Evolutionary conservation across 1,140 invertebrate species (phyloP).

Genomic region (Araneus ventricosus): DNA sequence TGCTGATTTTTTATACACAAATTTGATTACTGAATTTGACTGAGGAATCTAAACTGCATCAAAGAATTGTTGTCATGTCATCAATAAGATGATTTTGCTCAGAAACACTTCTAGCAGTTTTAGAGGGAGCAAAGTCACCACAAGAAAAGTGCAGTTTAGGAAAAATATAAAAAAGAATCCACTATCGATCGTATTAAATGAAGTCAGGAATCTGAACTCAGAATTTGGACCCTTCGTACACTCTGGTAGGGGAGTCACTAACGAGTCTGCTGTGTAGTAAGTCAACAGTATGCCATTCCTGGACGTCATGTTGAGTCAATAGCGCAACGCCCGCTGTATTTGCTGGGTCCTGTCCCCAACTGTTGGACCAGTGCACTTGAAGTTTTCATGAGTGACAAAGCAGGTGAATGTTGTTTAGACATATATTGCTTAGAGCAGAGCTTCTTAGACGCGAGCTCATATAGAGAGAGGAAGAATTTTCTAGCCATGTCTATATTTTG

Average conservation of each 20-base stretch:
- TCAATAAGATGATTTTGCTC: no score
- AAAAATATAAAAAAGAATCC: background rate
- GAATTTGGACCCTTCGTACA: background rate
- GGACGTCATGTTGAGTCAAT: constrained; percentile 43
- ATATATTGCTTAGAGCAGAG: no score
- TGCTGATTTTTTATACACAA: no score
- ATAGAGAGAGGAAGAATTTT: no score
- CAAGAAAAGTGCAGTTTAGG: no score
- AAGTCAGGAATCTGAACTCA: background rate
- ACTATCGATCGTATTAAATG: background rate
- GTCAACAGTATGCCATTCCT: constrained; percentile 53
- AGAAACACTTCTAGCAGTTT: no score
- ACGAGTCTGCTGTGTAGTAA: constrained; percentile 48
- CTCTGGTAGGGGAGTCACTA: background rate
- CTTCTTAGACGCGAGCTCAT: no score
- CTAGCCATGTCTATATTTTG: no score
- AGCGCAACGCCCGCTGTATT: background rate
- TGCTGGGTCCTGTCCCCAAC: background rate
- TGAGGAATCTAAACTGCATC: no score
- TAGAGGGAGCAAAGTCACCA: no score
- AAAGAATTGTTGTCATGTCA: no score
- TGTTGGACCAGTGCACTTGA: constrained; percentile 9
- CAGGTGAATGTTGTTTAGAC: background rate
- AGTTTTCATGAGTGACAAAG: background rate
- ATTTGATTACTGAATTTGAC: no score